Percentiles rank a stretch among this genome's conserved stretches.
Evolutionary conservation across 2,113 vertebrate species (phyloP).

Genomic region (Gulo gulo): DNA sequence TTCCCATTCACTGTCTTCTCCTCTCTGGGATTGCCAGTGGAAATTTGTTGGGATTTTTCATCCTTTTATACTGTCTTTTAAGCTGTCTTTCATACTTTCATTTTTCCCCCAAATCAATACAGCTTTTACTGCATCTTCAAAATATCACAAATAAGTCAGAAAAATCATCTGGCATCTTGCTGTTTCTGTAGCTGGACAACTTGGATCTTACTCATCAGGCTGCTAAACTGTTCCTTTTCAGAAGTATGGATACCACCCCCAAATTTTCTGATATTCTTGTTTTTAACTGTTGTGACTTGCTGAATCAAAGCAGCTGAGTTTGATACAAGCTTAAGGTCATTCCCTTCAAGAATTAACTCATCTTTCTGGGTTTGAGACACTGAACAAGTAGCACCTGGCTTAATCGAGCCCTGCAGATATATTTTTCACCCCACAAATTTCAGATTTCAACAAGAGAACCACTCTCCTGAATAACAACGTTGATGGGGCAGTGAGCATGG

Average conservation of each 20-base stretch:
- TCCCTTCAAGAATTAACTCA: background rate
- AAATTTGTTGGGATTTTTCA: background rate
- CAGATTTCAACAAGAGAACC: background rate
- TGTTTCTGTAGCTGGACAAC: background rate
- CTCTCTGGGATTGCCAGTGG: background rate
- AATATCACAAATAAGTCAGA: background rate
- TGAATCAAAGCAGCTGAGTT: background rate
- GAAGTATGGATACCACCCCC: background rate
- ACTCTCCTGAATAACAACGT: background rate
- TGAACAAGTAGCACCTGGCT: background rate
- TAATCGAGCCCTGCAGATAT: background rate
- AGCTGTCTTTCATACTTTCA: background rate
- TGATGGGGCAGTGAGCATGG: background rate
- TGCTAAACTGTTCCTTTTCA: background rate
- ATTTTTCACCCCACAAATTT: background rate
- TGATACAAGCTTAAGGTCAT: background rate
- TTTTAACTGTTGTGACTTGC: background rate
- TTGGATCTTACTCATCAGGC: background rate
- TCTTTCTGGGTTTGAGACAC: background rate
- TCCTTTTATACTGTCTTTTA: background rate
- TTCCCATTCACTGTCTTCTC: background rate
- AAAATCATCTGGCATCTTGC: background rate
- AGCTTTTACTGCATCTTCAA: background rate
- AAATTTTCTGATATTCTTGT: background rate
- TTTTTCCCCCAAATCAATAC: background rate